A percentile compares a stretch with the other conserved stretches of the same genome.
phyloP scores from a whole-genome alignment of 2,797 vertebrate species.

The Thripadectes ignobilis region DNA sequence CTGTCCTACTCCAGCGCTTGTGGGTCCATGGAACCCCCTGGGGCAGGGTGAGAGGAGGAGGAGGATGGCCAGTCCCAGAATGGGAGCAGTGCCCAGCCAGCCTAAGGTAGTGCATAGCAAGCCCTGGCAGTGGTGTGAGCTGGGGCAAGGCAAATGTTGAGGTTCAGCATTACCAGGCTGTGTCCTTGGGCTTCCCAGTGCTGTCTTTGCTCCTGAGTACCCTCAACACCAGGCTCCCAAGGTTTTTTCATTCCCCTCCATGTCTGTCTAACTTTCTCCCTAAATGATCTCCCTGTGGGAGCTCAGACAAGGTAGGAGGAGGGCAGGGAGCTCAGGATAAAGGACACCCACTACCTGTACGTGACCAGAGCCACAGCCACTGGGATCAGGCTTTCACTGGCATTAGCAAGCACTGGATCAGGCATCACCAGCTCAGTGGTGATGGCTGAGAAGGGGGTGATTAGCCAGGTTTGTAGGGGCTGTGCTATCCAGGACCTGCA shows the following conservation, averaged over 20 bases:
- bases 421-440: background rate
- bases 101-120: fast-evolving
- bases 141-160: fast-evolving
- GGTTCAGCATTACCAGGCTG: background rate
- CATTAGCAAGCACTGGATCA: background rate
- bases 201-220: background rate
- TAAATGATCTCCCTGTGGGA: background rate
- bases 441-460: background rate
- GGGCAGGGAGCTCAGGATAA: background rate
- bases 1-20: background rate
- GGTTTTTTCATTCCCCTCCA: background rate
- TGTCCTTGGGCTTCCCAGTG: background rate
- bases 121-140: background rate
- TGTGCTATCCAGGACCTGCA: background rate
- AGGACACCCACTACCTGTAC: background rate
- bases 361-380: fast-evolving
- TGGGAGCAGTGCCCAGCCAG: background rate
- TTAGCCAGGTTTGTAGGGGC: background rate
- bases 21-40: background rate
- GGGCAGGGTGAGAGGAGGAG: background rate
- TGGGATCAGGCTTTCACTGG: background rate
- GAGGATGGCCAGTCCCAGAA: background rate
- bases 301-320: background rate
- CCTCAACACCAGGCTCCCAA: background rate
- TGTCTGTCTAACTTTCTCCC: fast-evolving